phyloP scores from a whole-genome alignment of 2,113 vertebrate species.

The Phycodurus eques region DNA sequence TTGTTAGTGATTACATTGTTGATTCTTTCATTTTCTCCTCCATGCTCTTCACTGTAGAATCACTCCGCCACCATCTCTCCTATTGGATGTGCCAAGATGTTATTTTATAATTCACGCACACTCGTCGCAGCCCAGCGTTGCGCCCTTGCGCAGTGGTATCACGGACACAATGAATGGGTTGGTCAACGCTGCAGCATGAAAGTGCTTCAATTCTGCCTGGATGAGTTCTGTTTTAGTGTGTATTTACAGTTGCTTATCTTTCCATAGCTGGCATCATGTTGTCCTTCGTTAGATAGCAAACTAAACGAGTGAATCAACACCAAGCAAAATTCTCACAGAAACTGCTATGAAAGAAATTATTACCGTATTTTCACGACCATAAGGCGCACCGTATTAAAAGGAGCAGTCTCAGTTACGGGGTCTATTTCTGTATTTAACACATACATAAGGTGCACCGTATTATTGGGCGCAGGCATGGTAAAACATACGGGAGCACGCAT shows the following conservation, averaged over 20 bases:
- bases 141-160: not conserved
- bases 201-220: not conserved
- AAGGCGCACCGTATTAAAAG: no score
- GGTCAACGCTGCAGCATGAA: not conserved
- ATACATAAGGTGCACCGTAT: no score
- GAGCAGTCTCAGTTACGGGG: no score
- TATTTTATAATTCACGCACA: not conserved
- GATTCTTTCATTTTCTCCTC: not conserved
- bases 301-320: not conserved
- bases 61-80: not conserved
- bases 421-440: no score
- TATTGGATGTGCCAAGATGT: not conserved
- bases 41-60: not conserved
- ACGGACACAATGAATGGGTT: not conserved
- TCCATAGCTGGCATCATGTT: not conserved
- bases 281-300: not conserved
- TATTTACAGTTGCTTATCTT: no score
- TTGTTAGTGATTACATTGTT: not conserved
- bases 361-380: no score
- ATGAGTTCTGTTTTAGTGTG: not conserved
- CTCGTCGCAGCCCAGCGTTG: not conserved
- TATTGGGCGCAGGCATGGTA: no score
- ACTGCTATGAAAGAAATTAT: no score
- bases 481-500: no score
- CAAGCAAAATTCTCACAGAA: constrained; percentile 1